Conservation (phyloP, 2,888 invertebrate genomes). For the Luperina nickerlii region DNA sequence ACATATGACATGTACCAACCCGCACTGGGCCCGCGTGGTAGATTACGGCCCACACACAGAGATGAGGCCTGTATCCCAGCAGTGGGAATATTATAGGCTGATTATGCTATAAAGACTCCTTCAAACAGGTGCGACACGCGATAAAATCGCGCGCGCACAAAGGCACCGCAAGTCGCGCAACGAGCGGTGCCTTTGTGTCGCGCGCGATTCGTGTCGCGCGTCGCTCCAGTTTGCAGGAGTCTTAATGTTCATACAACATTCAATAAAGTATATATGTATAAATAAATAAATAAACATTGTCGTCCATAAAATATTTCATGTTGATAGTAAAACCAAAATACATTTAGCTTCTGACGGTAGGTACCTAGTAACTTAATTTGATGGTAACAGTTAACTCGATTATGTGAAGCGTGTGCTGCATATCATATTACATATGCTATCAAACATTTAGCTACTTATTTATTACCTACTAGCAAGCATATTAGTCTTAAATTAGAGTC, state of each 20-base stretch:
- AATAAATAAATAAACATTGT: neutral
- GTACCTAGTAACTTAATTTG: conserved; percentile 17
- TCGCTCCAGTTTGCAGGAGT: no score
- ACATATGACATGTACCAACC: neutral
- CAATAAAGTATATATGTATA: no score
- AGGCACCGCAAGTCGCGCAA: no score
- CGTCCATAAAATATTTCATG: neutral
- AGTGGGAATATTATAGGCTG: neutral
- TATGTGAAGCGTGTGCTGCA: conserved; percentile 14
- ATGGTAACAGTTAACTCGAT: conserved; percentile 14
- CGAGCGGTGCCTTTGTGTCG: no score
- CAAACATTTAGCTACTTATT: neutral
- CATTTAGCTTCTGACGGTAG: neutral
- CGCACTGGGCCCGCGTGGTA: neutral
- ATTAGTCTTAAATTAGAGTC: neutral
- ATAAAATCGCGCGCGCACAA: no score
- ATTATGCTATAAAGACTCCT: no score
- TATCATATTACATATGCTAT: conserved; percentile 15
- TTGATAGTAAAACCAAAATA: neutral
- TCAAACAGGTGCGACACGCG: no score
- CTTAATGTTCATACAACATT: neutral
- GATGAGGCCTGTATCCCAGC: neutral
- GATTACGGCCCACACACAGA: neutral
- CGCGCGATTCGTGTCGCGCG: no score
- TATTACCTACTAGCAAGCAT: neutral